A percentile compares a stretch with the other conserved stretches of the same genome.
Evolutionary conservation across 2,113 vertebrate species (phyloP).

Genomic region (Boulengeromyrus knoepffleri): DNA sequence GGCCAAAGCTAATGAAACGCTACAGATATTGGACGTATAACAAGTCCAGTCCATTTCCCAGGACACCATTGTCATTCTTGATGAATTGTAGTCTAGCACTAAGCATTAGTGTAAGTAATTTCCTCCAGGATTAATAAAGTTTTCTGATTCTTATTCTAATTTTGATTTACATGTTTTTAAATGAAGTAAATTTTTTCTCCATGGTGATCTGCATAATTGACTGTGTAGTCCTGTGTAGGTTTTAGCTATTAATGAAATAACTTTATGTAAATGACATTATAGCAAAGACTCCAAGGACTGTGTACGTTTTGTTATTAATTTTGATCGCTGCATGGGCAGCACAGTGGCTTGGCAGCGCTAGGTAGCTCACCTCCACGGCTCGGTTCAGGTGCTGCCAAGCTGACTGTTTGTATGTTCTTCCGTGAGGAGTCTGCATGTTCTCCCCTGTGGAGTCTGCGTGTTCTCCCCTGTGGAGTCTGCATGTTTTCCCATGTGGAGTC

Average conservation of each 20-base stretch:
- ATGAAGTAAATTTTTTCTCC: not conserved
- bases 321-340: not conserved
- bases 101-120: not conserved
- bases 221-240: not conserved
- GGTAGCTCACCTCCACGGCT: not conserved
- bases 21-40: not conserved
- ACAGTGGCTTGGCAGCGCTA: not conserved
- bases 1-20: not conserved
- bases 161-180: not conserved
- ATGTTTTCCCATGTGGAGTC: too few relatives aligned
- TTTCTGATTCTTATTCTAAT: not conserved
- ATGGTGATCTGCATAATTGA: not conserved
- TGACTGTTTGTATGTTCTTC: not conserved
- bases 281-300: not conserved
- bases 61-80: not conserved
- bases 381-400: not conserved
- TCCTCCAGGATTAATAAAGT: not conserved
- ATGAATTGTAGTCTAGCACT: not conserved
- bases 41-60: not conserved
- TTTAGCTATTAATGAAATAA: not conserved
- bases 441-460: too few relatives aligned
- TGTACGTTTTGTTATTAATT: not conserved
- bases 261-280: not conserved
- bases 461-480: too few relatives aligned
- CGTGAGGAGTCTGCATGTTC: too few relatives aligned